Conservation (phyloP, 2,113 vertebrate species). For the Neodontobutis hainanensis region DNA sequence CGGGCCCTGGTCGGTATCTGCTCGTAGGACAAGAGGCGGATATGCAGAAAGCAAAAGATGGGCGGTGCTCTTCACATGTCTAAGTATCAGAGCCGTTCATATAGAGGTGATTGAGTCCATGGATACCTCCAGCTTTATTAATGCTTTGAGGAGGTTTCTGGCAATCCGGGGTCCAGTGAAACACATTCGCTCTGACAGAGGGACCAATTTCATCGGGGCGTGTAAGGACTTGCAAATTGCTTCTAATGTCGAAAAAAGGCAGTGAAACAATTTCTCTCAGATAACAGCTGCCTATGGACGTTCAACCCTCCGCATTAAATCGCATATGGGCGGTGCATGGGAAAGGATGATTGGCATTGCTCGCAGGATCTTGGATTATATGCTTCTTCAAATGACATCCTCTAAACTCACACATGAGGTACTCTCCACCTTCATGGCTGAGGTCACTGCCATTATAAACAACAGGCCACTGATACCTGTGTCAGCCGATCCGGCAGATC, state of each 20-base stretch:
- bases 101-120: too few species aligned
- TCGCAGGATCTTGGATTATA: neutral
- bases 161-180: too few species aligned
- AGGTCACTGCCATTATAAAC: constrained; percentile 11
- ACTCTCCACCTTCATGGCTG: neutral
- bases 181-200: neutral
- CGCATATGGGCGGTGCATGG: constrained; percentile 12
- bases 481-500: constrained; percentile 2
- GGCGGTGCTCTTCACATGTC: too few species aligned
- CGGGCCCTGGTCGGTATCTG: too few species aligned
- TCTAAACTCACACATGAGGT: neutral
- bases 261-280: neutral
- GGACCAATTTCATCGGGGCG: neutral
- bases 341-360: constrained; percentile 26
- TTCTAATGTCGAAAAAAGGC: neutral
- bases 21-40: too few species aligned
- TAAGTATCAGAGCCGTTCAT: too few species aligned
- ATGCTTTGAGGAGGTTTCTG: too few species aligned
- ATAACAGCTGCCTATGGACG: neutral
- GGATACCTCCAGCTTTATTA: too few species aligned
- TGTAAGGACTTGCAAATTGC: neutral
- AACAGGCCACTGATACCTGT: neutral
- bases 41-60: too few species aligned
- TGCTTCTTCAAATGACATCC: neutral
- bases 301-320: constrained; percentile 12